Base-by-base conservation (phyloP, 1,140 invertebrate species). In the Leptopilina boulardi region DNA sequence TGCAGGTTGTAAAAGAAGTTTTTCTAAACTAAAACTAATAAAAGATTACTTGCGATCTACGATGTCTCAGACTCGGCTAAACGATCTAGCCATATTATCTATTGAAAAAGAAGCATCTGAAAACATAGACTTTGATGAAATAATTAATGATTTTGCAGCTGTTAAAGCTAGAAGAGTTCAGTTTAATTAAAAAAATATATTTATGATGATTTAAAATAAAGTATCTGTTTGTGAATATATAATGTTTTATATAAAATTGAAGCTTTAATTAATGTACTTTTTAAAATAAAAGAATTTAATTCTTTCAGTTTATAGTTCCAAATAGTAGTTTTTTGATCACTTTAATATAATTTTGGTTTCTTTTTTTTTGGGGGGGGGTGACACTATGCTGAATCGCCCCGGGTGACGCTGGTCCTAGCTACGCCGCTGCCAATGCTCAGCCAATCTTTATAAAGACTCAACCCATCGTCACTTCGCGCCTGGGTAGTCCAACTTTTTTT, bases 21-120 rank as follows among this genome's bases (percentile, higher is more conserved):
- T 75, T 42, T 56, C 47, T 10, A 75, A 75, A 42, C 34, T 75
- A 38, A 66, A 75, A 21, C 30, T 75, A 5, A 75, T 73, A 23
- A 73, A 73, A 73, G 26, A 47, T 26, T 73, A 73, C 8, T 73
- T 73, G 51, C n/a, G 72, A 42, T 75, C 73, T 8, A 38, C 73
- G 18, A 59, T 75, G 54, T 38, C 21, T 19, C 47, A 75, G n/a
- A 42, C 13, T 10, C 47, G 56, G 8, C 54, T 74, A 10, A 74
- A 15, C 15, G 38, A 74, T 56, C 13, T 74, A 15, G 47, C 73
- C n/a, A 74, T 66, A 13, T 42, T 59, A 19, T 30, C 73, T 9
- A 66, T 75, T 59, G 73, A 59, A 41, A 54, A 66, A 13, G 0
- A 75, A 30, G 10, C 26, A 23, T 34, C 47, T 47, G 26, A 54